These are phyloP conservation scores for Takifugu ocellatus DNA, from an alignment of 2,797 vertebrate genomes.

Conservation along the genomic window DNA sequence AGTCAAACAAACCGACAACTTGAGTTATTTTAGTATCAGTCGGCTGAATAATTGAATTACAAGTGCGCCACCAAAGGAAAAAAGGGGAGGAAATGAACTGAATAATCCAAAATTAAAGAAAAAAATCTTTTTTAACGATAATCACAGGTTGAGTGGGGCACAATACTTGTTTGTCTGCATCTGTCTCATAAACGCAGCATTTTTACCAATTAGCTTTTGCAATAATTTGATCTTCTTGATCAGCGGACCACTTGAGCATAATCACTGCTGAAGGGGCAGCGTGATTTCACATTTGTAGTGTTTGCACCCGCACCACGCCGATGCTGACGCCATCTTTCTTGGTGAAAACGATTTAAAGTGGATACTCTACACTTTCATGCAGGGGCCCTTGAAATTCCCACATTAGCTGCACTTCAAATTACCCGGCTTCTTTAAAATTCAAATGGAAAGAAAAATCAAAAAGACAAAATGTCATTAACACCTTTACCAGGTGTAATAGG, in stretches of 20 bases:
- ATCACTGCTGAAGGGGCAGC: constrained; percentile 17
- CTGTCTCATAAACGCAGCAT: too few relatives aligned
- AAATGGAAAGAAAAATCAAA: constrained; percentile 73
- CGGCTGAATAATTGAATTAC: too few relatives aligned
- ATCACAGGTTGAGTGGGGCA: too few relatives aligned
- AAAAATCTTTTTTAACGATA: too few relatives aligned
- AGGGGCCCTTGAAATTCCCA: constrained; percentile 64
- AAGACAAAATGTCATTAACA: constrained; percentile 80
- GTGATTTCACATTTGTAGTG: constrained; percentile 20
- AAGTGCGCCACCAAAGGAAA: too few relatives aligned
- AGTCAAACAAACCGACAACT: too few relatives aligned
- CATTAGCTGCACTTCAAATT: constrained; percentile 72
- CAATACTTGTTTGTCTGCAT: too few relatives aligned
- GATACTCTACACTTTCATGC: constrained; percentile 41
- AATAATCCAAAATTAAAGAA: too few relatives aligned
- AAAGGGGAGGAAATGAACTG: too few relatives aligned
- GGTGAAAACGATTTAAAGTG: constrained; percentile 59
- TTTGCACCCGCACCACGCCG: constrained; percentile 20
- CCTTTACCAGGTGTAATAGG: constrained; percentile 77
- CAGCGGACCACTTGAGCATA: constrained; percentile 12
- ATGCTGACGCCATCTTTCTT: constrained; percentile 20
- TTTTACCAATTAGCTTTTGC: too few relatives aligned
- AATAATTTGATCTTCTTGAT: constrained; percentile 2
- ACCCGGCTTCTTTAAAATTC: constrained; percentile 75
- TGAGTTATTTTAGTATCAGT: too few relatives aligned